Evolutionary conservation across 2,888 invertebrate species (phyloP), one percentile per base, ranked within the genome.

Genomic region (Lasius fuliginosus): DNA sequence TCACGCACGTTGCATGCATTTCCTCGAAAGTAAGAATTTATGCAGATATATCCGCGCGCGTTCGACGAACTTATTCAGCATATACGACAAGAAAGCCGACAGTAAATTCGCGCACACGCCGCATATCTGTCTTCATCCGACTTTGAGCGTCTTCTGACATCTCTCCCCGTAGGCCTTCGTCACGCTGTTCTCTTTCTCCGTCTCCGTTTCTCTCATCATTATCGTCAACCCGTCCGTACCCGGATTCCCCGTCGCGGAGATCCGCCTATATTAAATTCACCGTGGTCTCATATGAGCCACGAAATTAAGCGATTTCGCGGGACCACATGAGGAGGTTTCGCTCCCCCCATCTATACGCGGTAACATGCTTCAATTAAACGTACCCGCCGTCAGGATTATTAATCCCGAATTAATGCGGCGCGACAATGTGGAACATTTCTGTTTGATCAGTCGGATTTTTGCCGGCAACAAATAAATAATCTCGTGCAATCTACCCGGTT

Each of bases 281-380:
- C 91, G 88, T 91, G 89, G 88, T 87, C 89, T 91, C 90, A 89
- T 91, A 92, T 90, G 92, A 93, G 92, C 92, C 91, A 90, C 91
- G 93, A 93, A 94, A 94, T 94, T 92, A 94, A 94, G 94, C 92
- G 93, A 93, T 93, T 93, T 92, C 91, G 92, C 88, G 90, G 68
- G 89, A 85, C 87, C 90, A 79, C 87, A 83, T 73, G 86, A 73
- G 65, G 60, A 42, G 65, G 62, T n/a, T 46, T 65, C 30, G 56
- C 1, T n/a, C 65, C 30, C 33, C 18, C 49, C 49, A 18, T 49
- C 18, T 36, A 64, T 36, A 64, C 73, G 67, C 71, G 71, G 85
- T 85, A 84, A 88, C 86, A 84, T 33, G 89, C 87, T 85, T 89
- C 91, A 89, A 91, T 91, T 90, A 91, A 91, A 85, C 86, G 75